A percentile compares a stretch with the other conserved stretches of the same genome.
Evolutionary conservation across 2,797 vertebrate genomes (phyloP).

Genomic region (Iguana delicatissima): DNA sequence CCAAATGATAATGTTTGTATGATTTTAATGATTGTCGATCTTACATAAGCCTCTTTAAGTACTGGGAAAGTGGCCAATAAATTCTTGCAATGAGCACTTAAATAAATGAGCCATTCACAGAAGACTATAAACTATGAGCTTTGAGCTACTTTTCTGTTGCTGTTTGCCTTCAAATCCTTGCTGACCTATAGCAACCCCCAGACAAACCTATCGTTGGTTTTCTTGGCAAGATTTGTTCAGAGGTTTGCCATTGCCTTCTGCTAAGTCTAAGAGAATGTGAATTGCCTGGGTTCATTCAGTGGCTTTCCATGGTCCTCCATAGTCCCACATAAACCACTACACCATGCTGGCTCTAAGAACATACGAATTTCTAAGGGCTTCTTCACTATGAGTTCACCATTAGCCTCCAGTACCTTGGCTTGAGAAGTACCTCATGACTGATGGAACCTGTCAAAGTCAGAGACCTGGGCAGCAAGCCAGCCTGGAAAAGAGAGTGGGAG

Average conservation of each 20-base stretch:
- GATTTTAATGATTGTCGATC: neutral
- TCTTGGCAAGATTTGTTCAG: too few species aligned
- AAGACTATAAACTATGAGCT: neutral
- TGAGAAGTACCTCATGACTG: neutral
- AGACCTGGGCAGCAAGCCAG: too few species aligned
- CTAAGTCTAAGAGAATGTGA: too few species aligned
- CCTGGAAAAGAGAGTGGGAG: too few species aligned
- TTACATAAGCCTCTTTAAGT: neutral
- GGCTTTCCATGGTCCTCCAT: too few species aligned
- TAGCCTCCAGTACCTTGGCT: neutral
- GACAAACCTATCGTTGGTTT: too few species aligned
- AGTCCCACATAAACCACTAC: too few species aligned
- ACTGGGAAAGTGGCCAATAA: neutral
- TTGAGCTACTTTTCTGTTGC: neutral
- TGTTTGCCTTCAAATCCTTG: neutral
- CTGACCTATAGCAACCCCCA: too few species aligned
- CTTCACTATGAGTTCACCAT: neutral
- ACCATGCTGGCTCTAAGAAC: neutral
- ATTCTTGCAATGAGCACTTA: neutral
- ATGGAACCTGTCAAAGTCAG: too few species aligned
- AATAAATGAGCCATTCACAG: neutral
- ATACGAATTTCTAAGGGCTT: neutral
- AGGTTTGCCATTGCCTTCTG: too few species aligned
- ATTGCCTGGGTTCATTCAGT: too few species aligned
- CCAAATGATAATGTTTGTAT: neutral